Conservation (phyloP, 2,113 vertebrate species). For the Cololabis saira region DNA sequence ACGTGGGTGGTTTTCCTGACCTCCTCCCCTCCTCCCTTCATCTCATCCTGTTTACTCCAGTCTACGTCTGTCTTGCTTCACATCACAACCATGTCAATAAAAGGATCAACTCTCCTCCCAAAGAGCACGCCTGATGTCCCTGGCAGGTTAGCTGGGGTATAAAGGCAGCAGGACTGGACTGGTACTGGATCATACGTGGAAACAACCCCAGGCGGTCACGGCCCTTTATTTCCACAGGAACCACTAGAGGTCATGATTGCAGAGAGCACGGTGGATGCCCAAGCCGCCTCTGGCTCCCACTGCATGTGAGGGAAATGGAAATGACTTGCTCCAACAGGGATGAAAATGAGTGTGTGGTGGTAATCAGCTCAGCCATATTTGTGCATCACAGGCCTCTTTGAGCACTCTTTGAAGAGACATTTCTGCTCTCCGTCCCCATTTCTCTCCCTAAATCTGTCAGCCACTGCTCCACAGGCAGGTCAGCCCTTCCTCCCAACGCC, state of each 20-base stretch:
- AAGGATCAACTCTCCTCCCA: constrained; percentile 35
- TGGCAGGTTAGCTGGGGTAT: constrained; percentile 20
- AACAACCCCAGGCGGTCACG: constrained; percentile 8
- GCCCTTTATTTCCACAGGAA: constrained; percentile 5
- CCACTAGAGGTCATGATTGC: constrained; percentile 73
- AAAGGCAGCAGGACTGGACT: constrained; percentile 17
- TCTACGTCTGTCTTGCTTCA: constrained; percentile 35
- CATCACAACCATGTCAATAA: constrained; percentile 44
- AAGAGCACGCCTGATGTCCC: constrained; percentile 9
- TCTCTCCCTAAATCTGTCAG: background rate
- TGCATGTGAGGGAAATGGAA: constrained; percentile 53
- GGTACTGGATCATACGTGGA: background rate
- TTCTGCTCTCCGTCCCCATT: constrained; percentile 1
- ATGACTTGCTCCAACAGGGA: constrained; percentile 51
- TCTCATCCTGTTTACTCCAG: constrained; percentile 58
- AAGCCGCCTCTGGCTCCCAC: constrained; percentile 33
- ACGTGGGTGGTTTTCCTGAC: constrained; percentile 38
- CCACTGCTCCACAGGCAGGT: constrained; percentile 16
- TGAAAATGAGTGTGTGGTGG: constrained; percentile 52
- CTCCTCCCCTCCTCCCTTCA: constrained; percentile 4
- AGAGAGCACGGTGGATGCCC: constrained; percentile 29
- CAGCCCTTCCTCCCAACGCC: constrained; percentile 15
- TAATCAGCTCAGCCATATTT: constrained; percentile 34
- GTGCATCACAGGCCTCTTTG: constrained; percentile 8
- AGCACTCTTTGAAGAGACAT: constrained; percentile 13